Base-by-base conservation (phyloP, 1,140 invertebrate genomes). In the Drosophila melanica region DNA sequence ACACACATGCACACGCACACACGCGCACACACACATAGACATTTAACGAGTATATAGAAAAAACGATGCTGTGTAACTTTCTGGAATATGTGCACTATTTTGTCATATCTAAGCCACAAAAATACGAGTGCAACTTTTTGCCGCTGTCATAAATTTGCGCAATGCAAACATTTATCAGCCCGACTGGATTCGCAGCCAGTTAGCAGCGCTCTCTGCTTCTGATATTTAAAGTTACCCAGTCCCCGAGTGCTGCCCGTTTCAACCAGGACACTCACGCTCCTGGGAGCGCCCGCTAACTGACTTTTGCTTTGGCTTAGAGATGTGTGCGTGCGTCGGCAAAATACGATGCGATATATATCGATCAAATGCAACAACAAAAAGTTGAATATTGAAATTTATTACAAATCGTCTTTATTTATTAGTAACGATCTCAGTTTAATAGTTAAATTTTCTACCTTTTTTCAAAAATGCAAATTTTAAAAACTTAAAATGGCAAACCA, bases 151-250 rank as follows among this genome's bases (percentile, higher is more conserved):
- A 87, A 86, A 86, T 86, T 86, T 86, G 66, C 57, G 82, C 78
- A 87, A 87, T 64, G 82, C 82, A 86, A 86, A 86, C 82, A 86
- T 86, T 86, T 86, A 87, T 86, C 82, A 87, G 81, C 71, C 44
- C 42, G 78, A 50, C 69, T 66, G 77, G 77, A 75, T 64, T 39
- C 45, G 47, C 54, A 60, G 64, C 64, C 53, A 67, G 54, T 67
- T 72, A 72, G 69, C 45, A 60, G 63, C 11, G 42, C 16, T 20
- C 35, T 48, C 47, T 48, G 42, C 18, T 44, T 30, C 53, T 54
- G 27, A 67, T 72, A 67, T 72, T 72, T 67, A 47, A 67, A 73
- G 47, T 57, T 48, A 10, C 12, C 44, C 45, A 48, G 11, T 48
- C 5, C 9, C 33, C 9, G 47, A 30, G 39, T 23, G 33, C 16